Conservation (phyloP, 2,113 vertebrate genomes). For the Bujurquina vittata region DNA sequence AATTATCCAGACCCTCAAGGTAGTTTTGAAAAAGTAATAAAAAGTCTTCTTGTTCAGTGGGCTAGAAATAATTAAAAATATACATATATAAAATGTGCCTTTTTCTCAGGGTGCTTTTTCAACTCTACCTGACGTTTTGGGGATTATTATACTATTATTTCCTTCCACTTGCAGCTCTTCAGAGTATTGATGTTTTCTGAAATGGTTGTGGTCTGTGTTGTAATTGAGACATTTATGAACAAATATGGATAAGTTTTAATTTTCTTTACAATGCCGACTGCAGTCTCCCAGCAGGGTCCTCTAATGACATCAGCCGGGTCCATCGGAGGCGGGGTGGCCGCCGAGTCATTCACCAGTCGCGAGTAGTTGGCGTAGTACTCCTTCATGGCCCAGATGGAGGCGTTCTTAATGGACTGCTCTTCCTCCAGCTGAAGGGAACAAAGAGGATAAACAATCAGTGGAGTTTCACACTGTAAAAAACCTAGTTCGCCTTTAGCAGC, state of each 20-base stretch:
- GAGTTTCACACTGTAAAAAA: not conserved
- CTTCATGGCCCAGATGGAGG: slow-evolving; percentile 86
- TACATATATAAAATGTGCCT: not conserved
- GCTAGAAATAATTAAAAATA: no score
- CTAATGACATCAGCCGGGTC: slow-evolving; percentile 90
- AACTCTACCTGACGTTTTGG: no score
- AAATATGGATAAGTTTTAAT: not conserved
- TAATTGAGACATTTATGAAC: not conserved
- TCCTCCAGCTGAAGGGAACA: slow-evolving; percentile 83
- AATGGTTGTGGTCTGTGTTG: not conserved
- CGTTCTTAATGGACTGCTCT: slow-evolving; percentile 88
- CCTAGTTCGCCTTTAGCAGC: no score
- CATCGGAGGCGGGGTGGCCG: slow-evolving; percentile 81
- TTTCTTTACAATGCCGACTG: slow-evolving; percentile 89
- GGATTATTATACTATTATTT: no score
- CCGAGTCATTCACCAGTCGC: slow-evolving; percentile 72
- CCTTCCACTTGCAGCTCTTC: no score
- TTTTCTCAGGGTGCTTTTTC: not conserved
- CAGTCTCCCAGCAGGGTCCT: slow-evolving; percentile 98
- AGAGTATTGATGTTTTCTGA: not conserved
- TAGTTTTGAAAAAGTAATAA: not conserved
- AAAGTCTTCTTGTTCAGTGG: not conserved
- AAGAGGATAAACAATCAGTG: not conserved
- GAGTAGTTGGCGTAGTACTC: slow-evolving; percentile 85
- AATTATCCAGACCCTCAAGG: not conserved